Base-by-base conservation (phyloP, 1,140 invertebrate species). In the Alviniconcha marisindica region DNA sequence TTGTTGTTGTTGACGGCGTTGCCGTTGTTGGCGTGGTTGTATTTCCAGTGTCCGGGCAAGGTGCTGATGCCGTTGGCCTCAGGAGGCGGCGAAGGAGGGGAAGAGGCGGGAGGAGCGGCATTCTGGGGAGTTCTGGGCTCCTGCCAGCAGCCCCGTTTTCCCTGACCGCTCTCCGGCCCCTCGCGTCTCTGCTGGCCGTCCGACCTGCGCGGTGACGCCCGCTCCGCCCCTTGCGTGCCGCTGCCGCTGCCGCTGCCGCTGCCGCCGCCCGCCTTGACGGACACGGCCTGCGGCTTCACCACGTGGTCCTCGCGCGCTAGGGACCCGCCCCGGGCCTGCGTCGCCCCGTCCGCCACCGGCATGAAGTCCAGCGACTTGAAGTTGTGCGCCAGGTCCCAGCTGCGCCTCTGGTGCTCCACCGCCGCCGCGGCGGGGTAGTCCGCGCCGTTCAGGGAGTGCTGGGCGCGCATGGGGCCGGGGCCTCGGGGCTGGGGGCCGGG, bases 11-110 rank as follows among this genome's bases (percentile, higher is more conserved):
- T 28, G 31, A 28, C 36, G 36, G 10, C 36, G 69, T 40, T 71
- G 10, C 33, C 44, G 33, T 56, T 28, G n/a, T 38, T 44, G 31
- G 44, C 33, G 40, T 48, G 36, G 42, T 42, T 60, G 48, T 80
- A 77, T 38, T 82, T 84, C 78, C 78, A 84, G 21, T 76, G 71
- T 44, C 83, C 83, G 5, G 83, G 83, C 48, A 84, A 42, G 15
- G 83, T 84, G 54, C 40, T 60, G 33, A 38, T 81, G 12, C n/a
- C 63, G 42, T 63, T 66, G 28, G n/a, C 42, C 14, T 36, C 24
- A 10, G 44, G 44, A 10, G 44, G 44, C 5, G 44, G 44, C 5
- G 44, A 18, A 48, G 44, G 44, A 48, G 44, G 44, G 7, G 5
- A 18, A 18, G 44, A 48, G 7, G 18, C 7, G 44, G 44, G 44